Base-by-base conservation (phyloP, 2,113 vertebrate genomes). In the Dolichallabes microphthalmus region DNA sequence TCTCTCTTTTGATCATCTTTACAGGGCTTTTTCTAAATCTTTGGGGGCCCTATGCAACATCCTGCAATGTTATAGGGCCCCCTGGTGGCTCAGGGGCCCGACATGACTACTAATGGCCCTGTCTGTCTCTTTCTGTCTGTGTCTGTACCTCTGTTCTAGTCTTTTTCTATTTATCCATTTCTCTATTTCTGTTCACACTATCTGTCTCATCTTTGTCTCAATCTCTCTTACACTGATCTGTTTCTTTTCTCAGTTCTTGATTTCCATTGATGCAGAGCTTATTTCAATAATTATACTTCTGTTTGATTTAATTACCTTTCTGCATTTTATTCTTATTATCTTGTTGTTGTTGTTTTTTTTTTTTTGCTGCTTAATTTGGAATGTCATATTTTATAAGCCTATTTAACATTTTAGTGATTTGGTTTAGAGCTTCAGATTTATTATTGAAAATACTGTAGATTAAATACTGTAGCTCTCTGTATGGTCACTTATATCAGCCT, bases 371-470 rank as follows among this genome's bases (percentile, higher is more conserved):
- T 25, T 73, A 17, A 83, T 60, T 35, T 57, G 2, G 77, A 60
- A 77, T 64, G 2, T 57, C 64, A 63, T 55, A 32, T 8, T 45
- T 22, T 32, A 68, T 57, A 19, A 32, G 10, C 61, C 63, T 66
- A 25, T 53, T 76, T 78, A 63, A 68, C 27, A 32, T 77, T 35
- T 64, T 53, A 64, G 50, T 77, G 74, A 78, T 53, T n/a, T 52
- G 53, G 74, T 77, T 76, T 8, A 66, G n/a, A 77, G 45, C 10
- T 8, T 35, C 27, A 35, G 20, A 39, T 60, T 79, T 25, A 14
- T 19, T 25, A 1, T 61, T 66, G 25, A 57, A 19, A 66, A 78
- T 8, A 15, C n/a, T n/a, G n/a, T n/a, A n/a, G 45, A 75, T 63
- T 14, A 84, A 60, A 13, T 39, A 60, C 55, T 60, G 20, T 39